phyloP scores from a whole-genome alignment of 2,888 invertebrate species.

The Geophilus truncorum region DNA sequence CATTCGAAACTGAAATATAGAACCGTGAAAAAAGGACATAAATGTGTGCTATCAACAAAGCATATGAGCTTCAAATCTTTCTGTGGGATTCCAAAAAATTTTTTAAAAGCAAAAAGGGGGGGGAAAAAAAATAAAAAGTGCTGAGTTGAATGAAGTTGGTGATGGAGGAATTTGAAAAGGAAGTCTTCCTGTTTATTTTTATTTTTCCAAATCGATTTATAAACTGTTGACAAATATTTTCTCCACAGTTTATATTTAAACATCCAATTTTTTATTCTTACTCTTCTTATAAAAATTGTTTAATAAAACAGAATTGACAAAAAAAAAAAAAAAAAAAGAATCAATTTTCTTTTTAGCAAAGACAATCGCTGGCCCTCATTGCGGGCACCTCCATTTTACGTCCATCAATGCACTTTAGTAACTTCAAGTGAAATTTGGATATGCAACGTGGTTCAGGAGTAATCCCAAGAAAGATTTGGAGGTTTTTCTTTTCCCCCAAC shows the following conservation, averaged over 20 bases:
- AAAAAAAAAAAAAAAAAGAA: not conserved
- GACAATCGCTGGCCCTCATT: not conserved
- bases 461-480: constrained; percentile 1
- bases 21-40: not conserved
- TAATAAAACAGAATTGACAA: not conserved
- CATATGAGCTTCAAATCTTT: not conserved
- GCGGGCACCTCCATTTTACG: not conserved
- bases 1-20: not conserved
- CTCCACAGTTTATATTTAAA: not conserved
- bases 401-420: not conserved
- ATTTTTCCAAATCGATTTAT: not conserved
- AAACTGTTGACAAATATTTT: not conserved
- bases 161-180: constrained; percentile 15
- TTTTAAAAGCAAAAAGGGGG: no score
- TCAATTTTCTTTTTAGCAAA: not conserved
- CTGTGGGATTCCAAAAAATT: not conserved
- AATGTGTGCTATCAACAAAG: constrained; percentile 11
- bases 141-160: not conserved
- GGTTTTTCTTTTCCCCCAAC: not conserved
- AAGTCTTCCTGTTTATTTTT: not conserved
- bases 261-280: not conserved
- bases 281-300: no score
- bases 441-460: not conserved
- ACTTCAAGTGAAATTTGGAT: not conserved
- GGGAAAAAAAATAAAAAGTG: not conserved